These are phyloP conservation scores for Deilephila porcellus DNA, from an alignment of 2,888 invertebrate genomes.

Conservation along the genomic window DNA sequence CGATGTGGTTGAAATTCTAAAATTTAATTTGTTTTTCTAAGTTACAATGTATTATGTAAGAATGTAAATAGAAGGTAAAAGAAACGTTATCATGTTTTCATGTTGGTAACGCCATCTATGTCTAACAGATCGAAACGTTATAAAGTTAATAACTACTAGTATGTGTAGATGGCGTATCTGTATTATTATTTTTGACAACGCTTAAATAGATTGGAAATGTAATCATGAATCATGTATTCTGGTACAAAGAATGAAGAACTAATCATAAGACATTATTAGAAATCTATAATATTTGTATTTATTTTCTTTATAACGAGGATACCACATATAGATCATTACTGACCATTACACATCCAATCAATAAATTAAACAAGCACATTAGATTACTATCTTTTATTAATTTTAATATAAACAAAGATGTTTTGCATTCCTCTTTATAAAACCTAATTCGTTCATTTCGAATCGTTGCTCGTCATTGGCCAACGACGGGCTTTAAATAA, in stretches of 20 bases:
- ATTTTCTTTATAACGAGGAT: too few relatives aligned
- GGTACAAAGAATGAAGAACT: too few relatives aligned
- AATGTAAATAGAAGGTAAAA: background rate
- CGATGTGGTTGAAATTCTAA: background rate
- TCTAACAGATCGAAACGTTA: background rate
- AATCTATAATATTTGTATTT: too few relatives aligned
- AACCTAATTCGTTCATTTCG: conserved; percentile 76
- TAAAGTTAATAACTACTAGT: background rate
- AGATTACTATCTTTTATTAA: conserved; percentile 30
- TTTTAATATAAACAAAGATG: conserved; percentile 49
- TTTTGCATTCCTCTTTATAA: conserved; percentile 64
- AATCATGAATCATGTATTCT: too few relatives aligned
- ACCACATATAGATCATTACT: too few relatives aligned
- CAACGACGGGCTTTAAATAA: conserved; percentile 75
- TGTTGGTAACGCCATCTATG: conserved; percentile 11
- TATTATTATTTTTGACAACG: too few relatives aligned
- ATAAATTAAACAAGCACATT: background rate
- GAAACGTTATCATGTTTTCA: background rate
- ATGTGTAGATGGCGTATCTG: background rate
- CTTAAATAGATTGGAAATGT: background rate
- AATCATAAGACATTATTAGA: too few relatives aligned
- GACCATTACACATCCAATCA: background rate
- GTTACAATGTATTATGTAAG: background rate
- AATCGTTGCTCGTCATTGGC: conserved; percentile 73
- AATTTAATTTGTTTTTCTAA: background rate